A percentile compares a stretch with the other conserved stretches of the same genome.
Conservation (phyloP, 2,888 invertebrate species). For the Lingula anatina region DNA sequence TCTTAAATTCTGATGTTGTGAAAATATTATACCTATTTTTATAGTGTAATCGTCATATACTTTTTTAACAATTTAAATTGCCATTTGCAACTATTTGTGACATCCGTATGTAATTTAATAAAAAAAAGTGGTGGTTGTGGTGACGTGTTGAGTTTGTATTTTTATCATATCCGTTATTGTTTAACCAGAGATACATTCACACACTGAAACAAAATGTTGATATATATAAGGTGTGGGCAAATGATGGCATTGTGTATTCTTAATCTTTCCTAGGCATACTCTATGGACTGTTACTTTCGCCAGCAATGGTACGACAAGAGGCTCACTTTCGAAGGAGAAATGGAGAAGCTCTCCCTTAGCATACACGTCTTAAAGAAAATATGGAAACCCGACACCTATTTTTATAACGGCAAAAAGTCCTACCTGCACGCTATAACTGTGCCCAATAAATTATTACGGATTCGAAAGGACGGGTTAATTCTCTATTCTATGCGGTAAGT, state of each 20-base stretch:
- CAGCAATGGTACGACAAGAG: conserved; percentile 29
- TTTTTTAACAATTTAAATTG: too few relatives aligned
- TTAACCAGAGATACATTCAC: too few relatives aligned
- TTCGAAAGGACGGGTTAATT: conserved; percentile 84
- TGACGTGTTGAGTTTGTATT: too few relatives aligned
- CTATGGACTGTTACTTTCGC: conserved; percentile 36
- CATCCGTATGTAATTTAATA: too few relatives aligned
- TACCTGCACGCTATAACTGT: conserved; percentile 94
- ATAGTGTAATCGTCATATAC: not conserved
- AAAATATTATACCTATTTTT: not conserved
- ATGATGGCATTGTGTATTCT: not conserved
- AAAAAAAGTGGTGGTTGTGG: too few relatives aligned
- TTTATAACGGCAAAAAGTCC: conserved; percentile 90
- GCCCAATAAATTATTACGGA: conserved; percentile 84
- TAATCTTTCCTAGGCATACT: conserved; percentile 14
- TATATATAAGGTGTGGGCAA: too few relatives aligned
- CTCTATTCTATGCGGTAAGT: conserved; percentile 85
- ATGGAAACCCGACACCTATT: conserved; percentile 54
- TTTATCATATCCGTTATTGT: too few relatives aligned
- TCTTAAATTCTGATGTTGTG: too few relatives aligned
- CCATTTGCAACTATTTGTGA: too few relatives aligned
- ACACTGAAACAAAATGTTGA: too few relatives aligned
- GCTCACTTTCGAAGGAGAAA: conserved; percentile 24
- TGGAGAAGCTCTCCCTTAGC: conserved; percentile 19
- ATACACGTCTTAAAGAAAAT: conserved; percentile 32